phyloP scores from a whole-genome alignment of 2,113 vertebrate genomes.

The Grammomys surdaster region DNA sequence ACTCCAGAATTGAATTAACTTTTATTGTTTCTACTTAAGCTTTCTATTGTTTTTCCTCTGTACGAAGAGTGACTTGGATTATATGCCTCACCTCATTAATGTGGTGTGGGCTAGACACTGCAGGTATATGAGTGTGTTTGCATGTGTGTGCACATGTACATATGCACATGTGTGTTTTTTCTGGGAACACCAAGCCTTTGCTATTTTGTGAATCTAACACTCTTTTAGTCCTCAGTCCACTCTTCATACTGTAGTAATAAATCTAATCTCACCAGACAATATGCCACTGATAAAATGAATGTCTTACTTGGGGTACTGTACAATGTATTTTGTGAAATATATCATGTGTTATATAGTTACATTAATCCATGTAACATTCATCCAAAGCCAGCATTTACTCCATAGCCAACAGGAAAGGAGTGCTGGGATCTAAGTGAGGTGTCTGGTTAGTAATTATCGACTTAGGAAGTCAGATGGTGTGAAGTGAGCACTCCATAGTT shows the following conservation, averaged over 20 bases:
- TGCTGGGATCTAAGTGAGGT: neutral
- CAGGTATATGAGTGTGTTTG: neutral
- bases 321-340: constrained; percentile 50
- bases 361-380: constrained; percentile 1
- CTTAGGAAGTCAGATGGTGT: neutral
- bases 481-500: neutral
- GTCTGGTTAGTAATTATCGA: neutral
- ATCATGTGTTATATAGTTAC: constrained; percentile 28
- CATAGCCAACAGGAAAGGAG: constrained; percentile 46
- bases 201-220: neutral
- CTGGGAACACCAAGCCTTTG: neutral
- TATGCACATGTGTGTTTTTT: neutral
- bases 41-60: neutral
- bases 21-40: neutral
- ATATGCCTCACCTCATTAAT: neutral
- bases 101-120: neutral
- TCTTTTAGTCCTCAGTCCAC: neutral
- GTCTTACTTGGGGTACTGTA: constrained; percentile 46
- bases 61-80: neutral
- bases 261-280: constrained; percentile 73
- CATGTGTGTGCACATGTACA: neutral
- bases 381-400: constrained; percentile 12
- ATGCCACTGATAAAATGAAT: constrained; percentile 60
- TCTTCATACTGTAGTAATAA: neutral
- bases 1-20: constrained; percentile 37